phyloP scores from a whole-genome alignment of 53 echinoderm and acorn worm species.

The Paelopatides confundens region DNA sequence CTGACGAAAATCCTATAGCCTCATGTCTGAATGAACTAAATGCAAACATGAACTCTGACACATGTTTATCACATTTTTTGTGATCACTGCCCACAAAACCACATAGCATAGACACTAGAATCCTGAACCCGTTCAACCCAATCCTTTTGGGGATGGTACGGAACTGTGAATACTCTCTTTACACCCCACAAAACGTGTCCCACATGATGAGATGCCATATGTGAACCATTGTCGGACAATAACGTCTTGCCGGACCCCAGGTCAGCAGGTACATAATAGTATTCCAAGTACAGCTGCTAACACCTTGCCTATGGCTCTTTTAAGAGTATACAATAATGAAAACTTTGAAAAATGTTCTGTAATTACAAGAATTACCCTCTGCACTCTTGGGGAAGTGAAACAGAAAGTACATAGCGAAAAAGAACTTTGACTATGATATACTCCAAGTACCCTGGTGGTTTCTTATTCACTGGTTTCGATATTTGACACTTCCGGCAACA shows the following conservation, averaged over 20 bases:
- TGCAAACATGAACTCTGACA: constrained; percentile 61
- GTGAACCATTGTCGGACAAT: neutral
- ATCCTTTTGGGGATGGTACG: constrained; percentile 69
- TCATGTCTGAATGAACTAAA: constrained; percentile 58
- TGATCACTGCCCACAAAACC: neutral
- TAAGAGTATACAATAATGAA: neutral
- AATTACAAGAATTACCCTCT: neutral
- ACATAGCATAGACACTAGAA: constrained; percentile 53
- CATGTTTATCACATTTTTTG: constrained; percentile 42
- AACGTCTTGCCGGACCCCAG: too few species aligned
- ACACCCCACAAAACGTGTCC: constrained; percentile 27
- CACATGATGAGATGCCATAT: too few species aligned
- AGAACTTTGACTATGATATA: neutral
- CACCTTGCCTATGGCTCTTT: too few species aligned
- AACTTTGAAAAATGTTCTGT: too few species aligned
- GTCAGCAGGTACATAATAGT: too few species aligned
- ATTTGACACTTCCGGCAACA: too few species aligned
- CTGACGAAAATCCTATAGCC: constrained; percentile 39
- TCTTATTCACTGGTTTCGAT: too few species aligned
- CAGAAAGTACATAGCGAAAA: neutral
- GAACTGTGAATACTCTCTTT: too few species aligned
- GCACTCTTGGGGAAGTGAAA: neutral
- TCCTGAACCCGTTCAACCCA: constrained; percentile 73
- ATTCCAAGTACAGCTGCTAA: too few species aligned
- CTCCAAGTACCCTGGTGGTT: too few species aligned